Percentiles rank a stretch among this genome's conserved stretches.
Conservation (phyloP, 2,113 vertebrate species). For the Catharus minimus region DNA sequence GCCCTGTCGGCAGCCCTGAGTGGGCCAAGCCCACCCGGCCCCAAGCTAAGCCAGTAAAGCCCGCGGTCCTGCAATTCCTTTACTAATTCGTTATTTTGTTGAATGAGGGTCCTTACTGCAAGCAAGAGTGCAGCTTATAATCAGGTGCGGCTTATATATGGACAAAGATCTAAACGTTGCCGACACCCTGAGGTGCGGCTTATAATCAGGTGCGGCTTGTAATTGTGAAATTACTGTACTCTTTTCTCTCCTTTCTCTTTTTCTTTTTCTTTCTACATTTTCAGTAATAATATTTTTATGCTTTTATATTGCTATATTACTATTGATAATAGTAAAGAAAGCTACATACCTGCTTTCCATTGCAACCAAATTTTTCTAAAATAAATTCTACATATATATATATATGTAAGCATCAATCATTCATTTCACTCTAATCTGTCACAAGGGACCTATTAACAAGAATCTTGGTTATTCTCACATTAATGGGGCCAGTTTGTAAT, state of each 20-base stretch:
- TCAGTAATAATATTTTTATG: background rate
- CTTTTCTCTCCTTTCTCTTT: background rate
- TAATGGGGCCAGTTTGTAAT: accelerated
- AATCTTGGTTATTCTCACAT: background rate
- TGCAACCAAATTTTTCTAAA: background rate
- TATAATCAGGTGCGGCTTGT: too few species aligned
- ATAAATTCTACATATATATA: background rate
- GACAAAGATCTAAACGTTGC: too few species aligned
- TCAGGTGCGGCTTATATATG: too few species aligned
- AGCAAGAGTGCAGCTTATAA: too few species aligned
- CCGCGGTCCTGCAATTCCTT: too few species aligned
- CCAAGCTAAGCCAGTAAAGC: too few species aligned
- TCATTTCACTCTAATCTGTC: background rate
- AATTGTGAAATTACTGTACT: too few species aligned
- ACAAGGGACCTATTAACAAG: background rate
- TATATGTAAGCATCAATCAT: background rate
- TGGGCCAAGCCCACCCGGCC: too few species aligned
- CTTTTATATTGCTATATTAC: background rate
- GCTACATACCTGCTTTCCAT: background rate
- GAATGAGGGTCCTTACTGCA: too few species aligned
- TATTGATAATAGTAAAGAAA: background rate
- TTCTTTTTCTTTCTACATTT: background rate
- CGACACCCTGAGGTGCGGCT: too few species aligned
- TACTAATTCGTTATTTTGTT: too few species aligned
- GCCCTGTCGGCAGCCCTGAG: too few species aligned